Percentiles rank a stretch among this genome's conserved stretches.
These are phyloP conservation scores for Danio kyathit DNA, from an alignment of 2,797 vertebrate species.

Conservation along the genomic window DNA sequence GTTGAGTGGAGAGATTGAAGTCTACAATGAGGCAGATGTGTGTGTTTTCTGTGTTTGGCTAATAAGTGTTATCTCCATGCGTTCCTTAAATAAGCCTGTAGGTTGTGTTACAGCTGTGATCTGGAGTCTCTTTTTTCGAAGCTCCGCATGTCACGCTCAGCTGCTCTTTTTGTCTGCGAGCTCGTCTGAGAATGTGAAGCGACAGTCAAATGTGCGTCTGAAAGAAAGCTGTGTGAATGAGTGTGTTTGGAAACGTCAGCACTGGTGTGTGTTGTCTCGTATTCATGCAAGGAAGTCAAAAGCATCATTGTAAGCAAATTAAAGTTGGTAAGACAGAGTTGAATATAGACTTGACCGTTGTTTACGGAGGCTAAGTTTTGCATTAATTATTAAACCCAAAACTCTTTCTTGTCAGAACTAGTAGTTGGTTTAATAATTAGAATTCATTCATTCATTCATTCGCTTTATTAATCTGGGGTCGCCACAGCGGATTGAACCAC, in stretches of 20 bases:
- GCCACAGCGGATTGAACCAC: no score
- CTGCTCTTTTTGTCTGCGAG: slow-evolving; percentile 12
- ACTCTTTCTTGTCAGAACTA: no score
- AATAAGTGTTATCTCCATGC: slow-evolving; percentile 59
- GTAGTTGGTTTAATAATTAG: no score
- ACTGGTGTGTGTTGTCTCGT: no score
- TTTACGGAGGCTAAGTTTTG: no score
- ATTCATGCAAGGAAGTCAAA: no score
- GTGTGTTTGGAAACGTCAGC: not conserved
- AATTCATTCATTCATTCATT: no score
- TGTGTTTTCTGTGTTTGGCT: slow-evolving; percentile 56
- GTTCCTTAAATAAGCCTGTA: slow-evolving; percentile 39
- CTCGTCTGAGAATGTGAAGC: slow-evolving; percentile 6
- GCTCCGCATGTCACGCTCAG: slow-evolving; percentile 12
- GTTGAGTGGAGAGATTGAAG: slow-evolving; percentile 14
- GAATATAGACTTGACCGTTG: no score
- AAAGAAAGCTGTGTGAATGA: not conserved
- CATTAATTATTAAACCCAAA: no score
- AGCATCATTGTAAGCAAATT: no score
- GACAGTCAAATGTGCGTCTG: not conserved
- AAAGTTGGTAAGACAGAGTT: no score
- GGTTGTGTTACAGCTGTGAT: slow-evolving; percentile 54
- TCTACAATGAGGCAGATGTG: slow-evolving; percentile 61
- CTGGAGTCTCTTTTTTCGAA: slow-evolving; percentile 15
- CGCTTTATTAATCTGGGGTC: no score